Conservation (phyloP, 2,113 vertebrate species). For the Hypocryptadius cinnamomeus region DNA sequence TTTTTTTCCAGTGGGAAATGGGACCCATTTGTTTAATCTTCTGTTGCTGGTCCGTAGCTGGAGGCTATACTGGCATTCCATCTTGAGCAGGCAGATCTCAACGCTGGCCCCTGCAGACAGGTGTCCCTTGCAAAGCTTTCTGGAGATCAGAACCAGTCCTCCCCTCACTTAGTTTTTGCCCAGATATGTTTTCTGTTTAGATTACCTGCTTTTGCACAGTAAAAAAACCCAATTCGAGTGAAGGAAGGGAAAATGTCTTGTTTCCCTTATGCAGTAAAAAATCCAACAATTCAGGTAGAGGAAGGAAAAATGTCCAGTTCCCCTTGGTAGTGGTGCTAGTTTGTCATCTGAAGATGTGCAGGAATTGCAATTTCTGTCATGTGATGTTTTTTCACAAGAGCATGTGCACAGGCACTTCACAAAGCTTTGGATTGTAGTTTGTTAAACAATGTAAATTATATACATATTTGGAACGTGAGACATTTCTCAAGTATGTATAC, state of each 20-base stretch:
- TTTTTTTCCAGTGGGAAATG: not conserved
- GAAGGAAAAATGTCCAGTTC: not conserved
- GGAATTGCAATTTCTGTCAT: not conserved
- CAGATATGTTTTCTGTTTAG: not conserved
- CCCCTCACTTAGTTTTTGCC: not conserved
- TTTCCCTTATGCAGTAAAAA: not conserved
- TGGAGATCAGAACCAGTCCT: not conserved
- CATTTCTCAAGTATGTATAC: not conserved
- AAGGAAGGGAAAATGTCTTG: not conserved
- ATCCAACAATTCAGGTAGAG: not conserved
- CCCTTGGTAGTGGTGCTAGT: not conserved
- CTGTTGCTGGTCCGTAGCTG: not conserved
- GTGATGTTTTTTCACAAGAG: not conserved
- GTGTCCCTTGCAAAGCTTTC: not conserved
- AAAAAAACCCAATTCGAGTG: not conserved
- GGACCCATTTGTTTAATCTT: not conserved
- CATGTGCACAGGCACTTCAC: not conserved
- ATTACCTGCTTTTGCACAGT: not conserved
- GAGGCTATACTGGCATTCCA: not conserved
- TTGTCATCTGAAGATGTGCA: not conserved
- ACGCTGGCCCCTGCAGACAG: fast-evolving
- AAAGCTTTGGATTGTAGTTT: not conserved
- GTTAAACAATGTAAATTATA: not conserved
- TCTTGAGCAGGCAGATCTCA: not conserved
- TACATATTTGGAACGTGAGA: not conserved